Evolutionary conservation across 2,888 invertebrate genomes (phyloP), one percentile per base, ranked within the genome.

Genomic region (Amitus sp.): DNA sequence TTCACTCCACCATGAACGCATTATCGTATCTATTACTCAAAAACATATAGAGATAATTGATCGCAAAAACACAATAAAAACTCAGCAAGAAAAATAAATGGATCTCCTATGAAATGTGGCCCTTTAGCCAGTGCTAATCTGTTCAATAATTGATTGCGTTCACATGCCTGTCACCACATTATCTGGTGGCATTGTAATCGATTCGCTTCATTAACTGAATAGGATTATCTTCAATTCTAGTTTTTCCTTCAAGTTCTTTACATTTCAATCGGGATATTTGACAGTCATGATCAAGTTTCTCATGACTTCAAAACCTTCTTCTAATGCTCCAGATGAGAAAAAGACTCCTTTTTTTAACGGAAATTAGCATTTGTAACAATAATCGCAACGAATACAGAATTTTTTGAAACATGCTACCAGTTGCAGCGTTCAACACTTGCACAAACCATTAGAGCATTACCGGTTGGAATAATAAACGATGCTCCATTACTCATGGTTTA

Each of bases 401-500:
- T 61, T 50, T 51, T 51, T 58, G 53, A 60, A 58, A 48, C 47
- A 49, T 62, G 65, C 52, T 65, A 52, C 48, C 30, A 52, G 57
- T 47, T 46, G 45, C 47, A 63, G 53, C 48, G n/a, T 62, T 51
- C 62, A 67, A 64, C 64, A 63, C 63, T 67, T 62, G 63, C 51
- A 23, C 54, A 47, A 62, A n/a, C 60, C 63, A 65, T 60, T 60
- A 56, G 64, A 66, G 62, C 69, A 69, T 68, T 71, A 69, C 67
- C 66, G 68, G 69, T 69, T 68, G 68, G 72, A 75, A 73, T 76
- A 76, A 74, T 74, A 73, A 75, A 76, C 72, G 74, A 69, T 68
- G 70, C 67, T 70, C 70, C 71, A 71, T 76, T 75, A 73, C 73
- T 74, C 68, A 71, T 69, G 73, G 72, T 74, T 73, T 74, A 74